Evolutionary conservation across 2,113 vertebrate genomes (phyloP).

Genomic region (Salvelinus namaycush): DNA sequence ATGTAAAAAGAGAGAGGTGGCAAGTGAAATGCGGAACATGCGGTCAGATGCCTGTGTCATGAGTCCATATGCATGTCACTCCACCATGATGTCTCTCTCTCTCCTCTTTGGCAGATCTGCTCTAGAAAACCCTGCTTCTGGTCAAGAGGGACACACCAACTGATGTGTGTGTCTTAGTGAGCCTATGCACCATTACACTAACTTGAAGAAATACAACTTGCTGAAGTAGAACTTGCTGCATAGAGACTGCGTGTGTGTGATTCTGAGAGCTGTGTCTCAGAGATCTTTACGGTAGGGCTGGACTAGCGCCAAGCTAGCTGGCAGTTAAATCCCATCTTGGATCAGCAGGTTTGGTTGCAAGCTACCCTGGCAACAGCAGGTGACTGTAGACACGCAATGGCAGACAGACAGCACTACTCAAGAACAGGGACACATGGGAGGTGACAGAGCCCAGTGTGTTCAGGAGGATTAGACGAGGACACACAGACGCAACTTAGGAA

Average conservation of each 20-base stretch:
- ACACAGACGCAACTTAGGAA: not conserved
- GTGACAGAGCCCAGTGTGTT: conserved; percentile 11
- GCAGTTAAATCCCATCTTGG: not conserved
- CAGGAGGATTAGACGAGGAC: conserved; percentile 1
- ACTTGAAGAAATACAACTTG: no score
- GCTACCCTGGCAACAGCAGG: conserved; percentile 9
- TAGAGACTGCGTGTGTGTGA: not conserved
- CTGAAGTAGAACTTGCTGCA: not conserved
- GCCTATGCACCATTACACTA: not conserved
- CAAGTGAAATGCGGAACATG: not conserved
- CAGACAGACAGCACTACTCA: not conserved
- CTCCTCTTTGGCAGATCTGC: no score
- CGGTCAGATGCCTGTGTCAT: no score
- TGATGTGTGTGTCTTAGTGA: not conserved
- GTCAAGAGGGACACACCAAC: no score
- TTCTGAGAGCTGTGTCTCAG: not conserved
- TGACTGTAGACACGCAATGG: not conserved
- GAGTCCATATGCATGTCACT: no score
- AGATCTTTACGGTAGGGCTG: not conserved
- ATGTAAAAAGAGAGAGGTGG: not conserved
- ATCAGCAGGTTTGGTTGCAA: not conserved
- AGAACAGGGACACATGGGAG: not conserved
- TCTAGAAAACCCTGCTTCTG: no score
- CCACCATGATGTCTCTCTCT: no score
- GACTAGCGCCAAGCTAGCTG: not conserved